Base-by-base conservation (phyloP, 2,888 invertebrate species). In the Orchesella flavescens region DNA sequence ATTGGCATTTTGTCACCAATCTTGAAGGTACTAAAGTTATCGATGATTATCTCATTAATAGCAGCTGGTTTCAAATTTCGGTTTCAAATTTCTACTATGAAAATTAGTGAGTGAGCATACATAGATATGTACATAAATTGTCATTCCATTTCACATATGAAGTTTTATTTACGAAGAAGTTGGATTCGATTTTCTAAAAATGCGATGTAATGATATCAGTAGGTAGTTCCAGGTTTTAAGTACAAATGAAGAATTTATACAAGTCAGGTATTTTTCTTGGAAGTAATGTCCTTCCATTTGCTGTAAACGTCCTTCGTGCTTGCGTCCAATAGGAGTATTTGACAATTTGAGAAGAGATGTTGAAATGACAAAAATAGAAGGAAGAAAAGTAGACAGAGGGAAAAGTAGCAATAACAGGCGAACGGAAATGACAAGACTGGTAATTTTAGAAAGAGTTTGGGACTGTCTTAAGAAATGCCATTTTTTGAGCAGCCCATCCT, bases 351-450 rank as follows among this genome's bases (percentile, higher is more conserved):
- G n/a, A n/a, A n/a, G n/a, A 57, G 53, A 13, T 63, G 19, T 34
- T 34, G 13, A 24, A 72, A 73, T 15, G 55, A 34, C 55, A 4
- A 34, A 24, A 34, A 24, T 63, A 66, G 44, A 55, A 65, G 34
- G 13, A 59, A 13, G 82, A 61, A 69, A 57, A 68, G 61, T 53
- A 63, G 69, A n/a, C 66, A 81, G 34, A 65, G 21, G 46, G 59
- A 68, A 57, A 69, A 72, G 69, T 19, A 73, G 71, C 75, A 82
- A 82, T 76, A 73, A 80, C 65, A 57, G 73, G 73, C 80, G 63
- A 80, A 79, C 72, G 79, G 72, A 79, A 80, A 80, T 80, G 80
- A 73, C 73, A 80, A 46, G 21, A n/a, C 65, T 66, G 66, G 80
- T 80, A 80, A 65, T 80, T 80, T 73, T 53, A 65, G 44, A 80